Conservation (phyloP, 2,888 invertebrate genomes). For the Enoplolaimus lenunculus region DNA sequence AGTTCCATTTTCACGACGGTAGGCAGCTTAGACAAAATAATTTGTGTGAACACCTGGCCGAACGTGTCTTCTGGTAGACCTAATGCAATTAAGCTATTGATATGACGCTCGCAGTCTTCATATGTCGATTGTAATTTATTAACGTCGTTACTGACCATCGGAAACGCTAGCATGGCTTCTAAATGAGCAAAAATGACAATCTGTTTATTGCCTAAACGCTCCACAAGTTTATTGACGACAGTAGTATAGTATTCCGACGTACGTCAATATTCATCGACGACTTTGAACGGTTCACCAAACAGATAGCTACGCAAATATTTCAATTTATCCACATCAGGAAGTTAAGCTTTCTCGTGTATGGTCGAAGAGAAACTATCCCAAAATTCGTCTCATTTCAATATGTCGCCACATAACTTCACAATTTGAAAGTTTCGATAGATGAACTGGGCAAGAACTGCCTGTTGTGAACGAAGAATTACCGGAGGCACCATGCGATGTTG, state of each 20-base stretch:
- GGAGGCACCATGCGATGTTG: no score
- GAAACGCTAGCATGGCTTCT: not conserved
- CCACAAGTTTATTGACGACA: not conserved
- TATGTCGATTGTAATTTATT: not conserved
- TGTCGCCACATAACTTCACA: not conserved
- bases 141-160: not conserved
- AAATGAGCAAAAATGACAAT: not conserved
- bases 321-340: not conserved
- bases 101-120: not conserved
- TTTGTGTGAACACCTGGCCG: not conserved
- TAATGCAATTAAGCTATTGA: not conserved
- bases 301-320: not conserved
- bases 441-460: no score
- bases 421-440: not conserved
- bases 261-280: not conserved
- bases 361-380: not conserved
- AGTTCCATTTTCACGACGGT: not conserved
- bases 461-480: no score
- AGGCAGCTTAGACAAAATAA: not conserved
- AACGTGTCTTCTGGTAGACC: not conserved
- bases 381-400: not conserved
- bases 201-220: not conserved
- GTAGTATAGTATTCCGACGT: not conserved
- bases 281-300: not conserved
- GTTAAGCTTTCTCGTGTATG: not conserved